Conservation (phyloP, 2,113 vertebrate species). For the Alouatta palliata region DNA sequence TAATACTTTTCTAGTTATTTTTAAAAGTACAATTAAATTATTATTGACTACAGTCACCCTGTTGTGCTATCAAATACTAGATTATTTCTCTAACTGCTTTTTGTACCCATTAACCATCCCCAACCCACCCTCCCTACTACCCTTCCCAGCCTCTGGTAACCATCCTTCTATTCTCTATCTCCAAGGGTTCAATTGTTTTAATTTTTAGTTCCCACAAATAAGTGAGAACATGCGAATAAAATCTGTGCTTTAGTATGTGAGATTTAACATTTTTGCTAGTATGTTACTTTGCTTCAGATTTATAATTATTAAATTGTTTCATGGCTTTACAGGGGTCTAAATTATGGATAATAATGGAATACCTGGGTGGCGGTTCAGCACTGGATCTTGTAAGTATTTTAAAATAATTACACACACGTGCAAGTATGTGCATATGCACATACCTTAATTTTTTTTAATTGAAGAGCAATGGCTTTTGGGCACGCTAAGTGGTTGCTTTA, state of each 20-base stretch:
- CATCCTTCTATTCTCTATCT: no score
- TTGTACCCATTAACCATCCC: no score
- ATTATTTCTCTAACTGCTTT: no score
- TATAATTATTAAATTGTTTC: conserved; percentile 45
- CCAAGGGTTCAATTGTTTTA: no score
- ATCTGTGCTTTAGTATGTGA: background rate
- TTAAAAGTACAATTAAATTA: no score
- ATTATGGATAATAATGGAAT: conserved; percentile 99
- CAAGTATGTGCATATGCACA: background rate
- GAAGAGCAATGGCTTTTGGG: background rate
- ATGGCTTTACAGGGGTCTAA: conserved; percentile 92
- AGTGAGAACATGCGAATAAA: background rate
- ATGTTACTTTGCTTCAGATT: conserved; percentile 15
- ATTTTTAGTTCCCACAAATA: no score
- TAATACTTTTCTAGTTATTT: no score
- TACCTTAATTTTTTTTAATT: background rate
- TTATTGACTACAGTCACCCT: no score
- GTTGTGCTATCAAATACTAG: no score
- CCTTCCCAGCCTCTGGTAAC: no score
- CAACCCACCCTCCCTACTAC: no score
- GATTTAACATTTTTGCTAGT: background rate
- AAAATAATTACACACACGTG: background rate
- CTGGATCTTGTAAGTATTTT: conserved; percentile 93
- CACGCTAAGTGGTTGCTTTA: background rate
- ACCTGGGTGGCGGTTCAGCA: conserved; percentile 95